Conservation (phyloP, 1,140 invertebrate species). For the Drosophila nasuta region DNA sequence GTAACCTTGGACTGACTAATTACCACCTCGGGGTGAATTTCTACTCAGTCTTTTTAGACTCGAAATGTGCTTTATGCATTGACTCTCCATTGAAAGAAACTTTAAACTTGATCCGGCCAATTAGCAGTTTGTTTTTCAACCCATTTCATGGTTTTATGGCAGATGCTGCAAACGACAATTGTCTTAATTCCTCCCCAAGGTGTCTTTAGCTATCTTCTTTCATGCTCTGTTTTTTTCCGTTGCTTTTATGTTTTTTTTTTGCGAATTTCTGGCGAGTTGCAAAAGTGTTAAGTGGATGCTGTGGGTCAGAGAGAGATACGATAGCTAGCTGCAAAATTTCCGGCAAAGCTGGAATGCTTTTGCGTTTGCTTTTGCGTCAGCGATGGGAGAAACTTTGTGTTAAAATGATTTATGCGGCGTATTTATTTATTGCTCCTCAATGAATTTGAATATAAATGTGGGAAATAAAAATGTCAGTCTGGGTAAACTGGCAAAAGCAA, state of each 20-base stretch:
- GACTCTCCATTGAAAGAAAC: constrained; percentile 36
- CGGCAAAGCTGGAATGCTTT: constrained; percentile 4
- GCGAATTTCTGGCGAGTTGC: constrained; percentile 1
- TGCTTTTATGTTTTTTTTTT: constrained; percentile 1
- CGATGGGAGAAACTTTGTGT: constrained; percentile 51
- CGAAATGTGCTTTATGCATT: neutral
- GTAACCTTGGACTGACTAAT: constrained; percentile 38
- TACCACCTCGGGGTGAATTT: neutral
- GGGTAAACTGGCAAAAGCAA: constrained; percentile 22
- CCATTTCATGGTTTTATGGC: constrained; percentile 40
- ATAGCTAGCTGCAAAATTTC: constrained; percentile 31
- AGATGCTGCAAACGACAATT: constrained; percentile 48
- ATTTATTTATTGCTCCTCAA: constrained; percentile 73
- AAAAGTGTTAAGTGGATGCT: constrained; percentile 33
- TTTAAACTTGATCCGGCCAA: constrained; percentile 53
- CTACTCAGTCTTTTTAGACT: neutral
- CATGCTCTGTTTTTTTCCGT: neutral
- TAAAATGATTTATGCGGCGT: constrained; percentile 69
- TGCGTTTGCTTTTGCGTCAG: constrained; percentile 37
- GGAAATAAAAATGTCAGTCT: constrained; percentile 25
- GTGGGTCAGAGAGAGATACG: constrained; percentile 43
- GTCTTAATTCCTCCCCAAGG: constrained; percentile 70
- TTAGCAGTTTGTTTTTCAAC: constrained; percentile 61
- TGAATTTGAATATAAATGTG: constrained; percentile 69
- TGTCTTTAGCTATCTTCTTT: constrained; percentile 51